Evolutionary conservation across 2,113 vertebrate species (phyloP), one percentile per base, ranked within the genome.

Genomic region (Scophthalmus maximus): DNA sequence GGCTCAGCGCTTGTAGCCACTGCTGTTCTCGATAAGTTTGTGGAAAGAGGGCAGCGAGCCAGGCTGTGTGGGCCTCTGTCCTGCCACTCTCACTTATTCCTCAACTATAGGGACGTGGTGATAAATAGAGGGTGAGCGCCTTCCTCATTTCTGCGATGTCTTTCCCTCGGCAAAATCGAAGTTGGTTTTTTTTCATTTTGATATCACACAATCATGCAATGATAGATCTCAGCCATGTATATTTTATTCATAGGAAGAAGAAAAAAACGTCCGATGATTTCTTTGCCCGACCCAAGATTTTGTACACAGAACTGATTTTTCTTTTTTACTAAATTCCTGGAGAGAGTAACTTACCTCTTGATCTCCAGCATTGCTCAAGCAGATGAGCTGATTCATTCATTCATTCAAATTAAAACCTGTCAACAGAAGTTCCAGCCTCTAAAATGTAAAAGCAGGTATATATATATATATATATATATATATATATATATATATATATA

Each of bases 1-100:
- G 73, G 69, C 73, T 80, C 63, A 69, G 57, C 32, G 52, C 73
- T 62, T 23, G 61, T 73, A 72, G 70, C 64, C 67, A 34, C 66
- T 61, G 46, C 63, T 83, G 65, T 59, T 79, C 62, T 26, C 4
- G 9, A 66, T 36, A 66, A 57, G 60, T 23, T 3, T 46, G 32
- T 34, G 32, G 5, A 34, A 9, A 34, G 42, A 25, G 22, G 20
- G 47, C 47, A 25, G 22, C 10, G 50, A 52, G 50, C 23, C 25
- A 17, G 25, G 25, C 23, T 9, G 23, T 23, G 42, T 46, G 42
- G 8, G 17, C 17, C 42, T 44, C 42, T n/a, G 18, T 44, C 18
- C 17, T 46, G 42, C 14, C 34, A 42, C 40, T 42, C 5, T 7
- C 10, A 36, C 15, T 42, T 42, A 42, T 18, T 42, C n/a, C 42